A percentile compares a stretch with the other conserved stretches of the same genome.
Evolutionary conservation across 2,888 invertebrate genomes (phyloP).

Genomic region (Clistopyga incitator): DNA sequence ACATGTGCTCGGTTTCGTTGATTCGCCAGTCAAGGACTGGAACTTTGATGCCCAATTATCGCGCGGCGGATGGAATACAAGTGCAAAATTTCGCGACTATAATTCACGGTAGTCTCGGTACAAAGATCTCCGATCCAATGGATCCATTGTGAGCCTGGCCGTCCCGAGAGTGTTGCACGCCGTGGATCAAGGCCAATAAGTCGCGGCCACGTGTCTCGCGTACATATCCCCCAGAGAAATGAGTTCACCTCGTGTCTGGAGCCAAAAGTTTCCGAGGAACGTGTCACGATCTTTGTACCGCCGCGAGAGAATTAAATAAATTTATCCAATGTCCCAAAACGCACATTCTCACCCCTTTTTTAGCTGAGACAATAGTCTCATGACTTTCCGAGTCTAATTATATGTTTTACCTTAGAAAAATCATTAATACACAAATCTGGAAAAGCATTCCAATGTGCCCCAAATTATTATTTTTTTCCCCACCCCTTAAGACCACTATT

Average conservation of each 20-base stretch:
- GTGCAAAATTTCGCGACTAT: conserved; percentile 25
- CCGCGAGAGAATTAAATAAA: conserved; percentile 14
- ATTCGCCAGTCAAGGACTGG: conserved; percentile 57
- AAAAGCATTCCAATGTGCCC: no score
- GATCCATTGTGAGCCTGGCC: conserved; percentile 62
- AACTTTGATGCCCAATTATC: conserved; percentile 32
- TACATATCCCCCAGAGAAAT: conserved; percentile 47
- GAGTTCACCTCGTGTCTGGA: conserved; percentile 60
- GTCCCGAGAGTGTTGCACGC: conserved; percentile 42
- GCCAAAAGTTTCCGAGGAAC: conserved; percentile 49
- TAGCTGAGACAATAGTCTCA: conserved; percentile 18
- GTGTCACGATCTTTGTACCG: conserved; percentile 51
- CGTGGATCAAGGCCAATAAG: conserved; percentile 64
- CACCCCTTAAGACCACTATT: no score
- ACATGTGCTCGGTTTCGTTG: conserved; percentile 35
- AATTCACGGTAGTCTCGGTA: conserved; percentile 39
- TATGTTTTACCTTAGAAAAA: no score
- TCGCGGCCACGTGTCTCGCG: conserved; percentile 46
- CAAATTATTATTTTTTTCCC: no score
- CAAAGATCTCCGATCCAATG: conserved; percentile 30
- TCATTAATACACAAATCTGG: no score
- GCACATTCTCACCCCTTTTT: neutral
- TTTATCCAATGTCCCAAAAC: conserved; percentile 13
- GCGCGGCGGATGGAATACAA: conserved; percentile 1
- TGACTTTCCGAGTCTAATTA: no score